Evolutionary conservation across 2,113 vertebrate species (phyloP).

Genomic region (Engraulis encrasicolus): DNA sequence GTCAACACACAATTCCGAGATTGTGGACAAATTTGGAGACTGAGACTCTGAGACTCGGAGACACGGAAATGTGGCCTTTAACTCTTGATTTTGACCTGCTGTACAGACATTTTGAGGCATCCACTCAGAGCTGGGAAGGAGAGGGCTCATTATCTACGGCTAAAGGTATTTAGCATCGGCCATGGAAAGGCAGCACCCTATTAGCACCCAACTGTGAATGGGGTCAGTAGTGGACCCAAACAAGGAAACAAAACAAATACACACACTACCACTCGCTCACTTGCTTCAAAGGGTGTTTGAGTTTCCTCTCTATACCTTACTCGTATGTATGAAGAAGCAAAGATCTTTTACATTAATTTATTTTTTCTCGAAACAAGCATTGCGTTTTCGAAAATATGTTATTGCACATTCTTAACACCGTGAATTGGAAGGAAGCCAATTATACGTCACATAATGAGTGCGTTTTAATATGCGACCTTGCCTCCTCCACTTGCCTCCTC

Average conservation of each 20-base stretch:
- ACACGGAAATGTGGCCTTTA: background rate
- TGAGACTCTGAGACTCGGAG: background rate
- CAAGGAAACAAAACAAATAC: background rate
- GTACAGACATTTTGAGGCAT: background rate
- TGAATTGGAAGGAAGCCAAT: background rate
- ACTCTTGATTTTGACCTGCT: slow-evolving; percentile 26
- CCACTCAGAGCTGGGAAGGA: background rate
- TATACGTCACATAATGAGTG: too few species aligned
- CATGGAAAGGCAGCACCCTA: slow-evolving; percentile 52
- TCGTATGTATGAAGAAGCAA: background rate
- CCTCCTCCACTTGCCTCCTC: too few species aligned
- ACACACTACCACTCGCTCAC: too few species aligned
- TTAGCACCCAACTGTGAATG: slow-evolving; percentile 63
- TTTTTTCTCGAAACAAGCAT: too few species aligned
- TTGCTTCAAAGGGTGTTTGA: background rate
- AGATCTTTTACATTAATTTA: too few species aligned
- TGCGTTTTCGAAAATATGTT: background rate
- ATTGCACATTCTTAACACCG: background rate
- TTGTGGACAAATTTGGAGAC: background rate
- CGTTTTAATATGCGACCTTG: too few species aligned
- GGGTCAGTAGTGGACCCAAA: background rate
- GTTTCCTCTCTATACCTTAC: background rate
- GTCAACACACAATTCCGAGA: too few species aligned
- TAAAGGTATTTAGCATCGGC: slow-evolving; percentile 63
- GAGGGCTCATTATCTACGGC: slow-evolving; percentile 53